Base-by-base conservation (phyloP, 2,888 invertebrate genomes). In the Pocota personata region DNA sequence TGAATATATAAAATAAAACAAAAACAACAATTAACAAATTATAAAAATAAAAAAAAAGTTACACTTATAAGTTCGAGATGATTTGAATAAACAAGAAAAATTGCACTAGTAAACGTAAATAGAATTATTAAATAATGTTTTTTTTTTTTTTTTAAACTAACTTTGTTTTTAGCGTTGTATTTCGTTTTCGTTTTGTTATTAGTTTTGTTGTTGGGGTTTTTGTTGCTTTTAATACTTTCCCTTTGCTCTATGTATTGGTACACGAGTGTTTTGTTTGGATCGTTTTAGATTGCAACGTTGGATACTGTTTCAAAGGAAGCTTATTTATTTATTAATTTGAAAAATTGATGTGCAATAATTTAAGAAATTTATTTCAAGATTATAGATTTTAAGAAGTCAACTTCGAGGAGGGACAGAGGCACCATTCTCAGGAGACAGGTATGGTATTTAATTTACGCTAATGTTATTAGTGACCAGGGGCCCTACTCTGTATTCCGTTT, bases 21-120 rank as follows among this genome's bases (percentile, higher is more conserved):
- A 66, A 73, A 67, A 30, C 21, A 82, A 69, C 16, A 43, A 76
- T 80, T 86, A 86, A 76, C 76, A 80, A 66, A 71, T 50, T 60
- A 71, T 40, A 60, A 71, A 21, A 46, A 37, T 40, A 66, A 76
- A 64, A 75, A 27, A 30, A 58, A 60, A 66, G 43, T 14, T 79
- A 76, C 66, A 80, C 64, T 76, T 80, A 64, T 84, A 86, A 86
- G 80, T 67, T 77, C 71, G 76, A 84, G 58, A 80, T 78, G 67
- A 72, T 86, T 80, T 86, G 76, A 86, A 86, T 86, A 86, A 86
- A 86, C 62, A 67, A 80, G 62, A 80, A 72, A 79, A 67, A 48
- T 80, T 84, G 75, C 79, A 84, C 75, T 75, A 79, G 84, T 64
- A 84, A 79, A 79, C 72, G 37, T 72, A 58, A 84, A 79, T 66